Conservation (phyloP, 2,888 invertebrate species). For the Oscheius sp. region DNA sequence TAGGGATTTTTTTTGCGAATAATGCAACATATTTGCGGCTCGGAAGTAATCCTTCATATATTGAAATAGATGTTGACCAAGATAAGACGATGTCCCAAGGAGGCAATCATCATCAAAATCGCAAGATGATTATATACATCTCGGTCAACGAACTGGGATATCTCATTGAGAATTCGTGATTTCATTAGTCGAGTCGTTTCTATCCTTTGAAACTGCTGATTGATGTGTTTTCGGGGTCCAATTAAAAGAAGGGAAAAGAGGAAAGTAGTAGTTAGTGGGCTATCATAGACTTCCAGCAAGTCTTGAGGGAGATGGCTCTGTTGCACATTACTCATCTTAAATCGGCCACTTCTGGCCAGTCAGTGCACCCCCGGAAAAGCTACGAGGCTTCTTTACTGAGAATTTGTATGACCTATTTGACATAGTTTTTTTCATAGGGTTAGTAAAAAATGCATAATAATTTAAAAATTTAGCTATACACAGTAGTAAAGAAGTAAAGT, state of each 20-base stretch:
- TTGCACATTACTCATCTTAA: constrained; percentile 22
- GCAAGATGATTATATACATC: not conserved
- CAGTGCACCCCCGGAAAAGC: constrained; percentile 21
- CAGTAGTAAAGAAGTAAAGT: no score
- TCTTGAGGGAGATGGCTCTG: constrained; percentile 23
- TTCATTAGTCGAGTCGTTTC: constrained; percentile 27
- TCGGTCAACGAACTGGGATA: not conserved
- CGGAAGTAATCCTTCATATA: constrained; percentile 32
- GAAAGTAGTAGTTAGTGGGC: not conserved
- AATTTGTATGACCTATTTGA: no score
- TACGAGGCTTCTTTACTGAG: no score
- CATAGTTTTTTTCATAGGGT: no score
- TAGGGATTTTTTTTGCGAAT: constrained; percentile 22
- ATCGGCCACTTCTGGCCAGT: constrained; percentile 26
- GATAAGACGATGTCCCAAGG: constrained; percentile 16
- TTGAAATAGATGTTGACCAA: constrained; percentile 17
- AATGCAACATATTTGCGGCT: constrained; percentile 18
- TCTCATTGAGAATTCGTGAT: constrained; percentile 27
- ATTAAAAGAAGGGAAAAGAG: not conserved
- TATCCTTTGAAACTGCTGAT: constrained; percentile 27
- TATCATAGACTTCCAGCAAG: no score
- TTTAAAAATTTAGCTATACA: no score
- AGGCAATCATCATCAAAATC: constrained; percentile 6
- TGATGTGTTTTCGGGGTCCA: constrained; percentile 21
- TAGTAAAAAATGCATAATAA: no score